Evolutionary conservation across 2,113 vertebrate species (phyloP), one percentile per base, ranked within the genome.

Genomic region (Leuciscus idus): DNA sequence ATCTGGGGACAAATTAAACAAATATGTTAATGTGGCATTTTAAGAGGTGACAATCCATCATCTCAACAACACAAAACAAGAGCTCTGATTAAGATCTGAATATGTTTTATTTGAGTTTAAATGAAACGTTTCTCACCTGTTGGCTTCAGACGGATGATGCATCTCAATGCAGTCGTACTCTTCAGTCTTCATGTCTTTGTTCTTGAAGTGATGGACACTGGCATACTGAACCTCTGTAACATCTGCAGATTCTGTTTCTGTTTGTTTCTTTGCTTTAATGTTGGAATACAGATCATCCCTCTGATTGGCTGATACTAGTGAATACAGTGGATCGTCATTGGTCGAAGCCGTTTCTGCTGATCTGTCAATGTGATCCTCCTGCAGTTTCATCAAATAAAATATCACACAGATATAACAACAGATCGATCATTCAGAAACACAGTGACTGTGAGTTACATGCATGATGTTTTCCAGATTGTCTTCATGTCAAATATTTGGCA

Each of bases 161-260:
- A 8, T 61, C 57, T 80, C 57, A 15, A 26, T 3, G 28, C 21
- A 48, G 48, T 50, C 48, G 48, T n/a, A 1, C 23, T 75, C 33
- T 26, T 61, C 36, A 26, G 36, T n/a, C 19, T 81, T 81, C 57
- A 46, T 28, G 33, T 81, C 57, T 61, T 62, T 81, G 2, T 62
- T 62, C n/a, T 30, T 81, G 36, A 81, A 26, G 23, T 62, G 12
- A 46, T 62, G 30, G 12, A 81, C 78, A 43, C 57, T 81, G 36
- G 13, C 36, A 26, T 81, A 81, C 33, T 64, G 78, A 81, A 81
- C 23, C 10, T 10, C 26, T 26, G 26, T 30, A 12, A 1, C 57
- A 81, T 62, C 78, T 62, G 9, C 28, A 55, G 26, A 77, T 8
- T 33, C 8, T 77, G 19, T 21, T 9, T 36, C 36, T 50, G 36